Conservation (phyloP, 35 echinoderm and acorn worm genomes). For the Amphiura filiformis region DNA sequence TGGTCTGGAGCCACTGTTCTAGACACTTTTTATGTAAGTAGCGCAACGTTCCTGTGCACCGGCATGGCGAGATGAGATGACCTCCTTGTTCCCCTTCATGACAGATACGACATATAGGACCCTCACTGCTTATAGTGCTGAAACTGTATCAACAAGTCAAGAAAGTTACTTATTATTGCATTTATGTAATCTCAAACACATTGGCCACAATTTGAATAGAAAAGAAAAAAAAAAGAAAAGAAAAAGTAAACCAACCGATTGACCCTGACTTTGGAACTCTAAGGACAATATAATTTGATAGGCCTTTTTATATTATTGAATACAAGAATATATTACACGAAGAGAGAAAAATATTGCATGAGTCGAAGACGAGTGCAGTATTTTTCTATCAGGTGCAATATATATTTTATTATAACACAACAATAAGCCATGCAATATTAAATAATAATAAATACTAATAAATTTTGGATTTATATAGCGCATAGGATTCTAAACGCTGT, state of each 20-base stretch:
- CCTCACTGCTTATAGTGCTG: slow-evolving; percentile 54
- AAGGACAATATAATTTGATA: too few species aligned
- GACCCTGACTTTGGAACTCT: too few species aligned
- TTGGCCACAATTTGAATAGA: not conserved
- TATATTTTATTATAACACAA: too few species aligned
- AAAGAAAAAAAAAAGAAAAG: not conserved
- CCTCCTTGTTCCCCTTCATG: slow-evolving; percentile 63
- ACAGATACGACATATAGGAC: slow-evolving; percentile 79
- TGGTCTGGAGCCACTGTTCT: slow-evolving; percentile 78
- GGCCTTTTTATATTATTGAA: not conserved
- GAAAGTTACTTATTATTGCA: not conserved
- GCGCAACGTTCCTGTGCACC: slow-evolving; percentile 58
- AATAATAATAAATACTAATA: too few species aligned
- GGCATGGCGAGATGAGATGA: slow-evolving; percentile 50
- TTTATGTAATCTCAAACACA: not conserved
- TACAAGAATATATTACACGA: not conserved
- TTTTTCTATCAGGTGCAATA: too few species aligned
- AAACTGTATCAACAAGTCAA: slow-evolving; percentile 33
- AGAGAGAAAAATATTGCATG: not conserved
- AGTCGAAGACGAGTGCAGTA: too few species aligned
- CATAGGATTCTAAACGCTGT: too few species aligned
- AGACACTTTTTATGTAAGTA: slow-evolving; percentile 68
- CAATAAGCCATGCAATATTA: too few species aligned
- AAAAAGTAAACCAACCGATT: too few species aligned
- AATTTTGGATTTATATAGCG: too few species aligned